Evolutionary conservation across 53 echinoderm and acorn worm genomes (phyloP), one percentile per base, ranked within the genome.

Genomic region (Crossaster papposus): DNA sequence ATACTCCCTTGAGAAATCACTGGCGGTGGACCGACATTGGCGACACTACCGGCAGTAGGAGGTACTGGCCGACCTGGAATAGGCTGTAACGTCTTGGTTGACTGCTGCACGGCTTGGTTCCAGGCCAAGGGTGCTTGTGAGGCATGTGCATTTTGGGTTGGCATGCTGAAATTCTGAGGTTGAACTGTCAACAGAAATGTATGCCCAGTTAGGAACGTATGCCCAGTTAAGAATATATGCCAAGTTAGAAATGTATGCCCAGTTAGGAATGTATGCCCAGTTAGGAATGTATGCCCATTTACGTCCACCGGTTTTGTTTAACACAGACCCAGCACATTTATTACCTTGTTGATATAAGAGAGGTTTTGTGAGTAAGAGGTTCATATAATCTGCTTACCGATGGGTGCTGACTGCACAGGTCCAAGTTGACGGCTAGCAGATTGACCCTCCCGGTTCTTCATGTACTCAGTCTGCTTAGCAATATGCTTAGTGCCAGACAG

Each of bases 401-500:
- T 14, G 14, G 36, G 35, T 74, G 35, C 35, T 15, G 74, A 35
- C 28, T 74, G 34, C 34, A 7, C 51, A 78, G 78, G 78, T 78
- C 50, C 78, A 78, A 22, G 28, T 50, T 78, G 75, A 33, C 2
- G 15, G 3, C 75, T 7, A 7, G 75, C 28, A 74, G 17, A 74
- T 32, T 74, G 75, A 36, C 22, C 14, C 75, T 4, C 75, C 75
- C 7, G 55, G 36, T 9, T 87, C 62, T 15, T 87, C 87, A 76
- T 75, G 36, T 26, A 38, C 77, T 76, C 87, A 2, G 62, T 77
- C 30, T 85, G 52, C 87, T 77, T 75, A 30, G 76, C 29, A 33
- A 87, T 75, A 76, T 87, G 87, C 73, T 87, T 87, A 4, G 28
- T 4, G 8, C 87, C 77, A 18, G n/a, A 6, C 58, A 77, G 62